Evolutionary conservation across 2,113 vertebrate genomes (phyloP).

Genomic region (Podarcis raffonei): DNA sequence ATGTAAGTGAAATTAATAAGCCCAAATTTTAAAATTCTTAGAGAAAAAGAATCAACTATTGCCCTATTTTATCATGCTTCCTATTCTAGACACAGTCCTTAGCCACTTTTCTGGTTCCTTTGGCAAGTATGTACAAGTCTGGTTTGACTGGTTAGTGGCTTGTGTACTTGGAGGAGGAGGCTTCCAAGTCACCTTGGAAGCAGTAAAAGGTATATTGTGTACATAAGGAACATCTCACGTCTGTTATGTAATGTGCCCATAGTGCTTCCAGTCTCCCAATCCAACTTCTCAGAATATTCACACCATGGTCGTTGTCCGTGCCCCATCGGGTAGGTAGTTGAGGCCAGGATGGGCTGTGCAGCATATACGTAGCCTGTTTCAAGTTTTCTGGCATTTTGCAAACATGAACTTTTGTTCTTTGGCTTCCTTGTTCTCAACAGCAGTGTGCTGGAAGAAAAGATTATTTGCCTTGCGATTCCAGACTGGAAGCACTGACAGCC

Average conservation of each 20-base stretch:
- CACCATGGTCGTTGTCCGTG: not conserved
- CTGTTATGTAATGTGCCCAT: not conserved
- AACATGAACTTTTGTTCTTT: not conserved
- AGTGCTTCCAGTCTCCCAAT: not conserved
- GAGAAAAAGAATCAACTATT: not conserved
- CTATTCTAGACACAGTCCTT: not conserved
- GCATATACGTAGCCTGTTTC: not conserved
- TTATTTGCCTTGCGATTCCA: not conserved
- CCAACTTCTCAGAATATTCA: not conserved
- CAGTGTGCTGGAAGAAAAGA: not conserved
- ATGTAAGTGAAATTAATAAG: not conserved
- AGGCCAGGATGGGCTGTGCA: not conserved
- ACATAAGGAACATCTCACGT: not conserved
- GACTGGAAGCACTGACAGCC: not conserved
- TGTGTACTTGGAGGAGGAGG: not conserved
- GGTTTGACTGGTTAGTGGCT: not conserved
- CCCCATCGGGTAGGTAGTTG: not conserved
- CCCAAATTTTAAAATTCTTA: not conserved
- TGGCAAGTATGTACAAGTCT: constrained; percentile 7
- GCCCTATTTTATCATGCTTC: not conserved
- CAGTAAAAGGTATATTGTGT: not conserved
- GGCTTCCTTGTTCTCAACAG: not conserved
- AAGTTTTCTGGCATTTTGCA: not conserved
- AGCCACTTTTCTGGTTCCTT: not conserved
- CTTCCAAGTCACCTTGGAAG: not conserved